Evolutionary conservation across 2,888 invertebrate genomes (phyloP), one percentile per base, ranked within the genome.

Genomic region (Euzetes globulus): DNA sequence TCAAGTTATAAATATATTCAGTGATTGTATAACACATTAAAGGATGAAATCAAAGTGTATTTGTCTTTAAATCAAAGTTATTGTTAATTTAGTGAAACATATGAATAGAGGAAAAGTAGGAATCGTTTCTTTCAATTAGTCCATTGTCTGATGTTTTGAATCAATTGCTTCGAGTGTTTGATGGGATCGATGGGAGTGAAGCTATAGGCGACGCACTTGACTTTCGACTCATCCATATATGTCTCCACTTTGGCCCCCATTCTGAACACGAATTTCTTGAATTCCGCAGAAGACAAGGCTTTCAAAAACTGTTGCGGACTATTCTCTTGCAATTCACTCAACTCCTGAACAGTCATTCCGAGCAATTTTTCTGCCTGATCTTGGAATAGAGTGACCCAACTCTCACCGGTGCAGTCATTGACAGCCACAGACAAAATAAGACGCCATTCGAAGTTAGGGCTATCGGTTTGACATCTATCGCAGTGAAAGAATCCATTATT

Each of bases 311-410:
- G 86, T 0, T 87, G 85, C 75, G 88, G 86, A 83, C 92, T 87
- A 3, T 82, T 79, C 45, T 83, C 82, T 73, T 81, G 81, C 77
- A 86, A 77, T 33, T 89, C 86, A 0, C 95, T 97, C 37, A 97
- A 84, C 78, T 92, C 90, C 52, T 90, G 87, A 0, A 93, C 87
- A 0, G 86, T 84, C 73, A 84, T 85, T 5, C 89, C 90, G 27
- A 96, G 82, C 77, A 97, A 83, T 75, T 87, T 86, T 82, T 94
- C 94, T 0, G 90, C 93, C 33, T 88, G 72, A 27, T 86, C 85
- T 75, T 89, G 91, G 85, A 99, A 99, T 77, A 91, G 88, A 1
- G 94, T 96, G 11, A 91, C 88, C 90, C 97, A 97, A 78, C 90
- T 88, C 82, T 90, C 90, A 72, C 90, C 92, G 1, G 92, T 90